These are phyloP conservation scores for Triplophysa siluroides DNA, from an alignment of 2,113 vertebrate genomes.

Conservation along the genomic window DNA sequence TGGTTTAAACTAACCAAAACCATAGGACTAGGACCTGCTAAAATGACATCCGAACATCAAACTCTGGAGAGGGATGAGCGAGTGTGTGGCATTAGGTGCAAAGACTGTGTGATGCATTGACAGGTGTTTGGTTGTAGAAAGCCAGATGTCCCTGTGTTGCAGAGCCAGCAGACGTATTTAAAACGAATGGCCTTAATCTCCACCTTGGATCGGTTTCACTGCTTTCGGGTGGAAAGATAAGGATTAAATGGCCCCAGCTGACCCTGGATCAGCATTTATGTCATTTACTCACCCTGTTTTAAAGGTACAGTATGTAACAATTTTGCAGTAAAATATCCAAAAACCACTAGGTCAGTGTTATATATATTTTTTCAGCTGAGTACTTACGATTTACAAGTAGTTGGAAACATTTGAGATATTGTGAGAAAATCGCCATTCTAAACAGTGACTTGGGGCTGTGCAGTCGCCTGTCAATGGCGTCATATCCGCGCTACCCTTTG, in stretches of 20 bases:
- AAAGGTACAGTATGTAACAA: too few relatives aligned
- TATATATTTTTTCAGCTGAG: too few relatives aligned
- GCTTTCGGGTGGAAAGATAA: slow-evolving; percentile 7
- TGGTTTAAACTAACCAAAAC: not conserved
- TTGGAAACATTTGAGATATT: too few relatives aligned
- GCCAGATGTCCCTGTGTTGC: slow-evolving; percentile 41
- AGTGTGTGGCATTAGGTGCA: not conserved
- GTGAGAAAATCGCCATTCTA: too few relatives aligned
- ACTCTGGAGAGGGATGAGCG: not conserved
- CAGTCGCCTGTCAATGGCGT: too few relatives aligned
- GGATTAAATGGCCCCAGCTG: not conserved
- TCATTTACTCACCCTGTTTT: too few relatives aligned
- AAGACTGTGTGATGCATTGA: not conserved
- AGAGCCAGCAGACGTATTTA: slow-evolving; percentile 37
- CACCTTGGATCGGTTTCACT: slow-evolving; percentile 29
- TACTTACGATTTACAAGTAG: too few relatives aligned
- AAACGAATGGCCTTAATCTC: slow-evolving; percentile 42
- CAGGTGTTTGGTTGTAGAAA: slow-evolving; percentile 6
- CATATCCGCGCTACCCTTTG: too few relatives aligned
- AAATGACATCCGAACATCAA: not conserved
- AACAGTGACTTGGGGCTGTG: too few relatives aligned
- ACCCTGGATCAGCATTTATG: not conserved
- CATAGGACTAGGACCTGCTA: not conserved
- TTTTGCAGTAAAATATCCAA: too few relatives aligned
- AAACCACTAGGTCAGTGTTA: too few relatives aligned